A percentile compares a stretch with the other conserved stretches of the same genome.
Conservation (phyloP, 1,140 invertebrate genomes). For the Oryctes rhinoceros region DNA sequence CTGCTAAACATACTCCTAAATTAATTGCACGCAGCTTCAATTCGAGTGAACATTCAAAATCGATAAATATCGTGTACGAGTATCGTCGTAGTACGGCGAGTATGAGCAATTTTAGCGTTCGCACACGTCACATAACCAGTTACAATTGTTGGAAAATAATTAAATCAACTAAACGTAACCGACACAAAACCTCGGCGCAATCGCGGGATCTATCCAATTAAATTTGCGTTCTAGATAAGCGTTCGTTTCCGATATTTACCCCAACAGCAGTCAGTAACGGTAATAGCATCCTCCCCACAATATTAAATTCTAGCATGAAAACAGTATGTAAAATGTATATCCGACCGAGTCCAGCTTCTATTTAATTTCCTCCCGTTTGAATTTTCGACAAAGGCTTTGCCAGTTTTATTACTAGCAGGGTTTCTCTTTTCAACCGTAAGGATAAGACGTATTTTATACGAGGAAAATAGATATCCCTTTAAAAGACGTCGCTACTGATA, state of each 20-base stretch:
- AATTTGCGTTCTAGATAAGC: constrained; percentile 25
- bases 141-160: constrained; percentile 35
- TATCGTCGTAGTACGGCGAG: neutral
- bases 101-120: neutral
- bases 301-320: constrained; percentile 10
- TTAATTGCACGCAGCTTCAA: neutral
- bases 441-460: neutral
- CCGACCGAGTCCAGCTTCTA: neutral
- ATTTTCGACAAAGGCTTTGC: constrained; percentile 25
- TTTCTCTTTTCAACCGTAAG: neutral
- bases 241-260: constrained; percentile 21
- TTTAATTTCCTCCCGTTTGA: constrained; percentile 26
- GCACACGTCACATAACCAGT: constrained; percentile 17
- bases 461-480: neutral
- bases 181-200: constrained; percentile 17
- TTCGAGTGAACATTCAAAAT: neutral
- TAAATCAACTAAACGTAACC: constrained; percentile 25
- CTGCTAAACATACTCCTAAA: neutral
- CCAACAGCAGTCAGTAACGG: neutral
- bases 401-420: constrained; percentile 4
- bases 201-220: constrained; percentile 30
- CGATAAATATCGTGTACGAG: neutral
- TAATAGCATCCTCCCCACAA: neutral
- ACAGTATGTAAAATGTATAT: constrained; percentile 23
- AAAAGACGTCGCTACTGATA: neutral